Evolutionary conservation across 1,140 invertebrate species (phyloP), one percentile per base, ranked within the genome.

Genomic region (Belonocnema kinseyi): DNA sequence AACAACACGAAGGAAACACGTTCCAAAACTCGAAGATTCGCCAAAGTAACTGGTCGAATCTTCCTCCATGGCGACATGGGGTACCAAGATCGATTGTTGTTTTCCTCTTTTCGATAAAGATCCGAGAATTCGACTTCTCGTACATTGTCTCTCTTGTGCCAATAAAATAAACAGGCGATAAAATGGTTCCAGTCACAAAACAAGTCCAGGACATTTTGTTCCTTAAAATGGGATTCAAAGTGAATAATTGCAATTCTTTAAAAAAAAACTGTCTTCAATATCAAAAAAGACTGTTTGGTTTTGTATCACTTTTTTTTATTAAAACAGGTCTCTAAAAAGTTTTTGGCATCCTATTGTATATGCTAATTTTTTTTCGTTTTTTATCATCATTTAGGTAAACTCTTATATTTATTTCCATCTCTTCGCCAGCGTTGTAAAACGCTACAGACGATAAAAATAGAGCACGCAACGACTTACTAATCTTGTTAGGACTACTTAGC

Each of bases 401-500:
- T 26, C 13, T 61, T 11, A 8, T 46, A 46, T 46, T 46, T 61
- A n/a, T 61, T 33, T 61, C 13, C 26, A 40, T 10, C 26, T 66
- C 40, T 46, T 11, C 26, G 11, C 26, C 4, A 66, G 26, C 33
- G 33, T 66, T 26, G 61, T 66, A 66, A 66, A 66, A 66, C 8
- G 33, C 33, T 33, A 66, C 61, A n/a, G 85, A 78, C 80, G 87
- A 90, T 89, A 90, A 90, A 91, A 91, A 91, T 91, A 90, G 89
- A 91, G 88, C 90, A 88, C 86, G 88, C 89, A 91, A 90, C 90
- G 85, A 90, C 89, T 89, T 86, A 91, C 90, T 91, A 91, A 91
- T 90, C 89, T 90, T 87, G 88, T 91, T 91, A 91, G 90, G 87
- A 87, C 86, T 90, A 90, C 87, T 91, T 91, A 91, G 89, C 90